Base-by-base conservation (phyloP, 2,888 invertebrate species). In the Spilosoma lubricipeda region DNA sequence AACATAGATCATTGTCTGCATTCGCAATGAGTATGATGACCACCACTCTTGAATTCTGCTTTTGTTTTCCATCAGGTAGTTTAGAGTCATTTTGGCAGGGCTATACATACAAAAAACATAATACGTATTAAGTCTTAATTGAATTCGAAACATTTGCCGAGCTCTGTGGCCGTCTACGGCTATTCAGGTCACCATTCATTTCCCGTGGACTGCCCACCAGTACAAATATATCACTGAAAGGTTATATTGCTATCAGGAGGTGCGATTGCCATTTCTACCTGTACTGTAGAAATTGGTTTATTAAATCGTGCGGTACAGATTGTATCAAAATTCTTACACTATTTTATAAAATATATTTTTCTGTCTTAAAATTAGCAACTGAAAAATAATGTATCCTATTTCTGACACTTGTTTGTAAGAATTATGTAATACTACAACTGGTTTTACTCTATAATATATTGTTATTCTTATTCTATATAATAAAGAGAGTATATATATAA, bases 131-230 rank as follows among this genome's bases (percentile, higher is more conserved):
- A 36, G 56, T 67, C 56, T 72, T 72, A 11, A 67, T 15, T 56
- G 36, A 5, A 72, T 72, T 56, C 39, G 13, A 56, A 39, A 36
- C 36, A 56, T 72, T 30, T 33, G 45, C 45, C 52, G 56, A 68
- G 27, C 63, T 63, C 39, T 68, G 68, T 65, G 68, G 52, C 67
- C 52, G 63, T 64, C 52, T 67, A 65, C 64, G 67, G 63, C 70
- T 70, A 67, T 69, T 71, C 52, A 65, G 33, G 59, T n/a, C 48
- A 70, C 70, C 67, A 56, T 33, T 72, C 52, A 72, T 70, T 70
- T 68, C 72, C 72, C 64, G 63, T 64, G 27, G 63, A 63, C 72
- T 68, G 68, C 18, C 72, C 67, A 33, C 33, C 23, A 20, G 63
- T 42, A 27, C 68, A 73, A 48, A 73, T 68, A 68, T 15, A 68